phyloP scores from a whole-genome alignment of 2,113 vertebrate genomes.

The Pelodiscus sinensis region DNA sequence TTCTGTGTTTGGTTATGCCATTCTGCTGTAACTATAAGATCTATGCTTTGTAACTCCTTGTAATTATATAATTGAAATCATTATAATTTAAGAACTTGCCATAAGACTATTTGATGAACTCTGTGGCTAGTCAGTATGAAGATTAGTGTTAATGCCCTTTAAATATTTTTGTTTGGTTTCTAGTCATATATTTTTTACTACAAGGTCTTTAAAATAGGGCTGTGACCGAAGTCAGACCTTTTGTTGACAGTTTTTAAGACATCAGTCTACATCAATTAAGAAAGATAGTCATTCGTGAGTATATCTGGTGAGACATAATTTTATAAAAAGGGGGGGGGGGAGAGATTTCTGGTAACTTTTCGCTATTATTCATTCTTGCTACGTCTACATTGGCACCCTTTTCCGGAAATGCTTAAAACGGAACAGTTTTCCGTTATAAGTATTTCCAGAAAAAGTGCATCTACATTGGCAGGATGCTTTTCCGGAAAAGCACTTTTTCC shows the following conservation, averaged over 20 bases:
- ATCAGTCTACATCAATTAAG: not conserved
- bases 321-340: not conserved
- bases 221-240: not conserved
- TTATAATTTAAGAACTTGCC: not conserved
- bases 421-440: too few relatives aligned
- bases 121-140: not conserved
- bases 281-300: not conserved
- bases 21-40: not conserved
- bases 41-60: not conserved
- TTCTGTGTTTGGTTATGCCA: not conserved
- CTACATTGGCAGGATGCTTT: too few relatives aligned
- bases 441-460: too few relatives aligned
- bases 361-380: not conserved
- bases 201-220: slow-evolving; percentile 16
- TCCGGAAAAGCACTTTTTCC: too few relatives aligned
- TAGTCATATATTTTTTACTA: not conserved
- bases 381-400: too few relatives aligned
- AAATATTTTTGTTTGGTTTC: not conserved
- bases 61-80: not conserved
- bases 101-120: not conserved
- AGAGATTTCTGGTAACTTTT: not conserved
- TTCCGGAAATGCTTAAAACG: too few relatives aligned
- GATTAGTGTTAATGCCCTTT: not conserved
- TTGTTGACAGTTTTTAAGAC: slow-evolving; percentile 18
- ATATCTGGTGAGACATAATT: not conserved